Base-by-base conservation (phyloP, 2,113 vertebrate species). In the Colius striatus region DNA sequence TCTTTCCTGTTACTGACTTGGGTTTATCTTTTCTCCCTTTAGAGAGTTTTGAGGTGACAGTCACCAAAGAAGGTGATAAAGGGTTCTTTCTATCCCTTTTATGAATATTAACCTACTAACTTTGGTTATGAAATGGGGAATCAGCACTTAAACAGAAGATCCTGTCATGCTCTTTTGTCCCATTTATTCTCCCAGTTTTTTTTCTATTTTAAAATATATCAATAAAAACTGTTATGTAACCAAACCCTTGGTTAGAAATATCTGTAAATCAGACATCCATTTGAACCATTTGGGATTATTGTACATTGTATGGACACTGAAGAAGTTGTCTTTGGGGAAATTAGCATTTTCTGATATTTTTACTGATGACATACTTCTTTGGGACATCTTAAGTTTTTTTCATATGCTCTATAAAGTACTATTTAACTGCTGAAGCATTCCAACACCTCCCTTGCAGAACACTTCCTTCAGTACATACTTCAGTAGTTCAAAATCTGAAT, bases 31-130 rank as follows among this genome's bases (percentile, higher is more conserved):
- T 98, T 99, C 98, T 99, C 97, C 98, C 98, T 99, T 99, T 98
- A 99, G 99, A 99, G 98, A 99, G 99, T 99, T 99, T 99, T 99
- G 99, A 99, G 99, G 99, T 99, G 99, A 99, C 99, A 98, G 98
- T 99, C 98, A 99, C 99, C 98, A 98, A 99, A 98, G 98, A 99
- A 99, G 99, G 99, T 99, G 99, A 99, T 99, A 97, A 98, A 98
- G 98, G 99, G 98, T 98, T 99, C 98, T 99, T 99, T 99, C 98
- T 98, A 96, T 98, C 98, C 98, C 96, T 97, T 95, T 97, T 99
- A 98, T 96, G 96, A 98, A 76, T 98, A 99, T 99, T 99, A 99
- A 99, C 99, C 98, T 99, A 99, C 99, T 99, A 99, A 99, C 98
- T 98, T 98, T 95, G 97, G 97, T 97, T 96, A 97, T 98, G 97